Conservation (phyloP, 2,797 vertebrate species). For the Artibeus lituratus region DNA sequence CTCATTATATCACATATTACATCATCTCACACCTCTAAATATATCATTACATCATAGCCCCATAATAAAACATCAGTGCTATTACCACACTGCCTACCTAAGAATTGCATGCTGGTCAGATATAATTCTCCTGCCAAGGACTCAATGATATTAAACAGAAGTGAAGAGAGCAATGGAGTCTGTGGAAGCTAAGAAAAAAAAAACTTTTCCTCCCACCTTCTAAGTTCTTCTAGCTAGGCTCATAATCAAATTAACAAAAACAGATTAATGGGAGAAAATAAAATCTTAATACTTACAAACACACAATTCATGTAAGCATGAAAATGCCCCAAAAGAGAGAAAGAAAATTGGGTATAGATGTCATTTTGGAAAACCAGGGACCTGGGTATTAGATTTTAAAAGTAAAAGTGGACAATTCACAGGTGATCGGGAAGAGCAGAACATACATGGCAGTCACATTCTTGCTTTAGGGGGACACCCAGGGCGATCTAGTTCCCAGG, state of each 20-base stretch:
- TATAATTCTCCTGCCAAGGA: not conserved
- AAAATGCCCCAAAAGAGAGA: not conserved
- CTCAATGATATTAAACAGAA: not conserved
- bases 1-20: not conserved
- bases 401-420: not conserved
- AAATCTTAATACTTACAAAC: not conserved
- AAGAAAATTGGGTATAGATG: not conserved
- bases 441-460: not conserved
- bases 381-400: not conserved
- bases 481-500: not conserved
- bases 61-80: not conserved
- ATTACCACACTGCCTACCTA: rapidly evolving
- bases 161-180: not conserved
- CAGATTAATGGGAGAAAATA: not conserved
- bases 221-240: not conserved
- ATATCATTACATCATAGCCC: not conserved
- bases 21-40: not conserved
- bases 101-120: not conserved
- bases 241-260: not conserved
- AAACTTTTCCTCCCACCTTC: not conserved
- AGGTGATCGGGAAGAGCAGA: not conserved
- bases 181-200: not conserved
- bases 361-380: not conserved
- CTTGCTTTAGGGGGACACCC: not conserved
- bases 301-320: not conserved